Evolutionary conservation across 2,113 vertebrate genomes (phyloP).

Genomic region (Cochlearius cochlearius): DNA sequence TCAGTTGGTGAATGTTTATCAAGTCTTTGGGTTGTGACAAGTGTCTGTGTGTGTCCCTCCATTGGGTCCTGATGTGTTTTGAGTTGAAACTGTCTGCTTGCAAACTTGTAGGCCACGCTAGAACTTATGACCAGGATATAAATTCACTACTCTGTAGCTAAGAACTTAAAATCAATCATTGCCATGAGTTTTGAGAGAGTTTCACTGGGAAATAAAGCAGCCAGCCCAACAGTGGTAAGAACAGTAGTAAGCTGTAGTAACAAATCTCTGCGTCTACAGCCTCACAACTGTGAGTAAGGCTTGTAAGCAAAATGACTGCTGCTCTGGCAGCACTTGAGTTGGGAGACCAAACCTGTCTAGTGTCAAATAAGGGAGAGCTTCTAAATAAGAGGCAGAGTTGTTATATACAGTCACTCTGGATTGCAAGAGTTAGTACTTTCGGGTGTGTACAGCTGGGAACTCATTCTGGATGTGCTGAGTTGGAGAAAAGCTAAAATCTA

Average conservation of each 20-base stretch:
- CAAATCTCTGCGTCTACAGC: not conserved
- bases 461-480: not conserved
- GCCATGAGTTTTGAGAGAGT: not conserved
- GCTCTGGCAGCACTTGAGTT: not conserved
- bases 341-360: not conserved
- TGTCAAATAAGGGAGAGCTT: not conserved
- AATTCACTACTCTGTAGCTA: not conserved
- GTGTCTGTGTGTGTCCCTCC: not conserved
- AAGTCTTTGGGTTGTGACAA: not conserved
- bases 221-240: not conserved
- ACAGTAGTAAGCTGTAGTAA: not conserved
- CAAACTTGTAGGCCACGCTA: not conserved
- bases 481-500: conserved; percentile 9
- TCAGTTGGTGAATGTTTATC: not conserved
- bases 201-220: not conserved
- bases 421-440: not conserved
- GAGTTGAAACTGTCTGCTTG: not conserved
- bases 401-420: not conserved
- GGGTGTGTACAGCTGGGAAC: not conserved
- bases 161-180: not conserved
- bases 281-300: not conserved
- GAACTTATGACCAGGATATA: not conserved
- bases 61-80: not conserved
- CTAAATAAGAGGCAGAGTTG: not conserved
- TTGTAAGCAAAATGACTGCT: not conserved